Evolutionary conservation across 2,888 invertebrate species (phyloP).

Genomic region (Cryptocephalus moraei): DNA sequence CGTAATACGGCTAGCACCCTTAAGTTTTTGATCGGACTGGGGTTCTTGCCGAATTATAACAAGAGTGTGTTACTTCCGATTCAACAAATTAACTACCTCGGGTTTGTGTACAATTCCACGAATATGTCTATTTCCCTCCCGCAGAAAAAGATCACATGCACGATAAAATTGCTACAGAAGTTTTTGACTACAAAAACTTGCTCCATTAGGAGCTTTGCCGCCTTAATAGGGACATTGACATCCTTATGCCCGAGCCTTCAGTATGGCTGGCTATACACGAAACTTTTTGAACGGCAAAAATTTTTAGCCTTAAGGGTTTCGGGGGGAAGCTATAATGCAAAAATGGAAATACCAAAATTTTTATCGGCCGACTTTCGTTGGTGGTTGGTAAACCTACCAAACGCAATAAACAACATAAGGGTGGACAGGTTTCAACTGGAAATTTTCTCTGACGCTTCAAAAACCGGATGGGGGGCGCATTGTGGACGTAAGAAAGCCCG

Average conservation of each 20-base stretch:
- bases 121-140: background rate
- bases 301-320: background rate
- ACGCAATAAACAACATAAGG: conserved; percentile 3
- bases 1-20: too few relatives aligned
- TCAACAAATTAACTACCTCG: too few relatives aligned
- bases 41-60: too few relatives aligned
- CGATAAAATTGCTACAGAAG: background rate
- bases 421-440: conserved; percentile 1
- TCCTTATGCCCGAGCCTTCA: background rate
- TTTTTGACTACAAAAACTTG: background rate
- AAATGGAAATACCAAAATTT: conserved; percentile 1
- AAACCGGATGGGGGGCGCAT: background rate
- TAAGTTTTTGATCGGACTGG: too few relatives aligned
- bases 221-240: background rate
- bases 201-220: background rate
- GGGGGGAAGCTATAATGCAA: conserved; percentile 3
- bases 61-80: too few relatives aligned
- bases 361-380: conserved; percentile 10
- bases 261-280: conserved; percentile 10
- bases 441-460: conserved; percentile 16
- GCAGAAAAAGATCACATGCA: background rate
- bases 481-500: background rate
- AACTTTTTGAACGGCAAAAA: conserved; percentile 2
- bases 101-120: conserved; percentile 1
- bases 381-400: conserved; percentile 12